Percentiles rank a stretch among this genome's conserved stretches.
These are phyloP conservation scores for Ceratosolen solmsi DNA, from an alignment of 1,140 invertebrate species.

Conservation along the genomic window DNA sequence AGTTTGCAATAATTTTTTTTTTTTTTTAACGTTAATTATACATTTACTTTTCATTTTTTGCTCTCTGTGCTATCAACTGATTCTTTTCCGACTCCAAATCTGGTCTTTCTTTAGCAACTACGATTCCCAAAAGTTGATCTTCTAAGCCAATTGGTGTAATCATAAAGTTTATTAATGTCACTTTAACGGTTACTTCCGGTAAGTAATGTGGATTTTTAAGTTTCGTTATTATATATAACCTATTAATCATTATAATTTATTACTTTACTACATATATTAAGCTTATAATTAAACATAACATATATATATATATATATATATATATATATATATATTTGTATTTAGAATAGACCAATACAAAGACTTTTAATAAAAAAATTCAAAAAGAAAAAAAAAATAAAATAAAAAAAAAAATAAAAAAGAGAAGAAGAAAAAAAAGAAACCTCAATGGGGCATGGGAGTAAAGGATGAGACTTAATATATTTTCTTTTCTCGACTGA, in stretches of 20 bases:
- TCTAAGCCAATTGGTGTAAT: slow-evolving; percentile 91
- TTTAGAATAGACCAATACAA: no score
- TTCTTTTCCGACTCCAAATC: slow-evolving; percentile 95
- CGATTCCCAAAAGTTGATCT: slow-evolving; percentile 92
- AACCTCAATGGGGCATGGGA: no score
- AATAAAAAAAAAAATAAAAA: no score
- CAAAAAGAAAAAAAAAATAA: no score
- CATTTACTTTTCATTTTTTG: slow-evolving; percentile 86
- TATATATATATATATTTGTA: no score
- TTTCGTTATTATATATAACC: slow-evolving; percentile 96
- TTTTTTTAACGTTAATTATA: neutral
- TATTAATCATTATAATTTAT: slow-evolving; percentile 66
- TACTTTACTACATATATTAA: no score
- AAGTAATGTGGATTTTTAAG: slow-evolving; percentile 93
- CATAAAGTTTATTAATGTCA: slow-evolving; percentile 94
- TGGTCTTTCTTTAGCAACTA: slow-evolving; percentile 93
- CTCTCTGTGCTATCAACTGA: slow-evolving; percentile 90
- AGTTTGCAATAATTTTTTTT: neutral
- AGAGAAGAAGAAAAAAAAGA: no score
- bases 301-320: no score
- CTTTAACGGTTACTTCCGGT: slow-evolving; percentile 93
- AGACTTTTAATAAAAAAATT: no score
- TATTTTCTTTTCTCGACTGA: no score
- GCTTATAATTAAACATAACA: no score
- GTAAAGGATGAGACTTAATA: no score